Percentiles rank a stretch among this genome's conserved stretches.
Conservation (phyloP, 2,888 invertebrate genomes). For the Priocnemis perturbator region DNA sequence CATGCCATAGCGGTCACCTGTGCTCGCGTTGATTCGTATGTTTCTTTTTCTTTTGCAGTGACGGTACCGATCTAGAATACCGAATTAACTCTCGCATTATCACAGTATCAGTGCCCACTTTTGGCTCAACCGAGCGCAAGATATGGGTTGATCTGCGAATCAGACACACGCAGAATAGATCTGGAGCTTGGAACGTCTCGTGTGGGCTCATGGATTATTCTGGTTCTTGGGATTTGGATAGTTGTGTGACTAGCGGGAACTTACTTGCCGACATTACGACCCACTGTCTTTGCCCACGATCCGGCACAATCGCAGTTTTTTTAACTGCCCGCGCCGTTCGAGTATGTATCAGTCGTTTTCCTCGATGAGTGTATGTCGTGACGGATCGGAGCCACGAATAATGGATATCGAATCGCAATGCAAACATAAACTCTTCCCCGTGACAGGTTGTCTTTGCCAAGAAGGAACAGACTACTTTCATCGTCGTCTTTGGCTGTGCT, state of each 20-base stretch:
- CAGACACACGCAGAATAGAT: slow-evolving; percentile 75
- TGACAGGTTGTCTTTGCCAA: slow-evolving; percentile 64
- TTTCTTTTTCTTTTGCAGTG: slow-evolving; percentile 73
- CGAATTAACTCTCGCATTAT: slow-evolving; percentile 80
- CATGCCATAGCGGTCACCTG: background rate
- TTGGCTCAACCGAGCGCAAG: slow-evolving; percentile 61
- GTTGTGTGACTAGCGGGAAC: slow-evolving; percentile 76
- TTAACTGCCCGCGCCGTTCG: slow-evolving; percentile 76
- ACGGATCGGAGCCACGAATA: too few relatives aligned
- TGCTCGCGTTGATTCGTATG: background rate
- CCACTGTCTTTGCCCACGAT: slow-evolving; percentile 79
- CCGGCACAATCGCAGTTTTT: slow-evolving; percentile 81
- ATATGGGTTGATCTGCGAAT: slow-evolving; percentile 76
- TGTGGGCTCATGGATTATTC: slow-evolving; percentile 76
- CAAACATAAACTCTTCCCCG: background rate
- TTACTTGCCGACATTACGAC: slow-evolving; percentile 75
- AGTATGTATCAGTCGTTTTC: slow-evolving; percentile 54
- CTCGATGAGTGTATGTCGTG: too few relatives aligned
- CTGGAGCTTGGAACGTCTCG: slow-evolving; percentile 75
- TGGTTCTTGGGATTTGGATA: slow-evolving; percentile 80
- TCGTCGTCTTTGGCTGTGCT: slow-evolving; percentile 77
- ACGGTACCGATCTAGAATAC: slow-evolving; percentile 82
- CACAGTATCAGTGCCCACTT: slow-evolving; percentile 68
- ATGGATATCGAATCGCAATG: too few relatives aligned
- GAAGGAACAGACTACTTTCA: slow-evolving; percentile 68